Percentiles rank a stretch among this genome's conserved stretches.
phyloP scores from a whole-genome alignment of 2,888 invertebrate genomes.

The Micropterix aruncella region DNA sequence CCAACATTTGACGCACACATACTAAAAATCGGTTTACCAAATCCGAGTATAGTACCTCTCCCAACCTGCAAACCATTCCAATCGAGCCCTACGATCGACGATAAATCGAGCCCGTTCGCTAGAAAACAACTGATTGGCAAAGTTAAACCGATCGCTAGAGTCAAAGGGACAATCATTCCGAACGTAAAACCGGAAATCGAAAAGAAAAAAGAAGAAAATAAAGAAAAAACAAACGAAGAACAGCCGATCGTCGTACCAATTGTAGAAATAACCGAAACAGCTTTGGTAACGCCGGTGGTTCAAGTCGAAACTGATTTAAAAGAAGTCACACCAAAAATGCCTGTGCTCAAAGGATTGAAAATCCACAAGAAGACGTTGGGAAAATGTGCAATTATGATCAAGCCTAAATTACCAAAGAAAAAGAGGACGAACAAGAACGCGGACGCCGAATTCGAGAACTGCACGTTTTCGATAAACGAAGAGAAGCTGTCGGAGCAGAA shows the following conservation, averaged over 20 bases:
- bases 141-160: constrained; percentile 35
- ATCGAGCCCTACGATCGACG: background rate
- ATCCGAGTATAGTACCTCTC: background rate
- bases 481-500: constrained; percentile 12
- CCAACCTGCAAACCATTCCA: background rate
- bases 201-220: constrained; percentile 24
- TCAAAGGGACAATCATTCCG: constrained; percentile 34
- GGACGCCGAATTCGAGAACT: background rate
- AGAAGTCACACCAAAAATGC: background rate
- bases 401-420: constrained; percentile 10
- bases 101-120: constrained; percentile 7
- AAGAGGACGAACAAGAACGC: constrained; percentile 6
- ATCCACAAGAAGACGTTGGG: constrained; percentile 1
- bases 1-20: background rate
- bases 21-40: too few species aligned
- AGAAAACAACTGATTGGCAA: constrained; percentile 19
- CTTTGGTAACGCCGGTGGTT: background rate
- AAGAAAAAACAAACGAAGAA: background rate
- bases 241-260: too few species aligned
- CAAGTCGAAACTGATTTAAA: constrained; percentile 3
- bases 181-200: constrained; percentile 27
- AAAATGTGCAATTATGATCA: constrained; percentile 7
- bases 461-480: background rate
- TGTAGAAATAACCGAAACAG: background rate
- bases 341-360: background rate